Conservation (phyloP, 2,113 vertebrate species). For the Bettongia penicillata region DNA sequence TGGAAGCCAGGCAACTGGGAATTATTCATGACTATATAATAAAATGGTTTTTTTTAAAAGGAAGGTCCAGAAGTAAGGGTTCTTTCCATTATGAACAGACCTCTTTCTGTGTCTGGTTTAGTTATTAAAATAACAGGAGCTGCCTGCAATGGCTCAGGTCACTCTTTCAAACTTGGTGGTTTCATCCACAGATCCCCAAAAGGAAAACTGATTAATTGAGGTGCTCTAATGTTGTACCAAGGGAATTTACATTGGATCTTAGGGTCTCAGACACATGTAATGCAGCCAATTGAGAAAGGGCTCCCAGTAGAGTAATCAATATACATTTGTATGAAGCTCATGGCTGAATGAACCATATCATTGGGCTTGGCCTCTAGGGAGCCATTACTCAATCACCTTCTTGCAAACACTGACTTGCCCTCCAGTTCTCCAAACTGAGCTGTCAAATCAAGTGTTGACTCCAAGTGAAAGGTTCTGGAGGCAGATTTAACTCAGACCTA, state of each 20-base stretch:
- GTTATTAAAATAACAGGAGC: background rate
- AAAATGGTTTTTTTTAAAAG: background rate
- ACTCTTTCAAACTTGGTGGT: background rate
- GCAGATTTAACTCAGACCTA: background rate
- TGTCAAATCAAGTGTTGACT: constrained; percentile 37
- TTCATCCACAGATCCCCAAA: constrained; percentile 19
- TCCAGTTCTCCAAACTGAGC: constrained; percentile 40
- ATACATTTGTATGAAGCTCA: constrained; percentile 28
- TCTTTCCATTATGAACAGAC: background rate
- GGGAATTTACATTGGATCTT: background rate
- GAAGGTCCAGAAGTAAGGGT: background rate
- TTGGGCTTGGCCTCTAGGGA: constrained; percentile 32
- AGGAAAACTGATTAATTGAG: background rate
- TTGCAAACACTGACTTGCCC: constrained; percentile 48
- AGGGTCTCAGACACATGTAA: background rate
- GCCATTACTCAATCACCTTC: constrained; percentile 3
- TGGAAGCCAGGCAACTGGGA: background rate
- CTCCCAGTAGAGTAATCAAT: background rate
- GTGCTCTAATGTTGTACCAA: background rate
- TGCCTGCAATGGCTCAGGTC: background rate
- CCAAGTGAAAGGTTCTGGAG: constrained; percentile 4
- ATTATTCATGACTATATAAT: background rate
- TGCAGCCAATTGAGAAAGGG: background rate
- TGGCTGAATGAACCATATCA: constrained; percentile 29
- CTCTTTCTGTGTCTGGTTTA: background rate